Evolutionary conservation across 2,888 invertebrate species (phyloP), one percentile per base, ranked within the genome.

Genomic region (Blera fallax): DNA sequence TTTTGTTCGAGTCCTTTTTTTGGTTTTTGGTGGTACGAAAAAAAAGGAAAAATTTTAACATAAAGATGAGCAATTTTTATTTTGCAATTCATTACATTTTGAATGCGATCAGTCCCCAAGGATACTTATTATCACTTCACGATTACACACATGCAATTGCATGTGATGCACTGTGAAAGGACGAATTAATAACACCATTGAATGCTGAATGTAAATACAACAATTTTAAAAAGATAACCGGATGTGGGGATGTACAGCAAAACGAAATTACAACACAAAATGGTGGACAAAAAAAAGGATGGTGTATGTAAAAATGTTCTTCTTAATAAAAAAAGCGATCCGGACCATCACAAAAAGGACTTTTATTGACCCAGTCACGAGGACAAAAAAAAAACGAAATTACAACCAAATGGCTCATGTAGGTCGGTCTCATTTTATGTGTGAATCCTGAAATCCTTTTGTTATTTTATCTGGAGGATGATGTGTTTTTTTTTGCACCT

Each of bases 321-420:
- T 62, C 34, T 72, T 69, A 76, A 81, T 56, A 81, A 81, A 74
- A 78, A 79, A 37, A 7, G 34, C 45, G 32, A 62, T 54, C 43
- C 27, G 67, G 60, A 48, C 54, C 64, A 79, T 73, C 43, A 69
- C 48, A 58, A 84, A 79, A 76, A 64, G 74, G 64, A 80, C 74
- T 80, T 84, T 84, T 84, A 84, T 84, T 84, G 84, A 84, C 84
- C 84, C 80, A 84, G 84, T 84, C 84, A 80, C 69, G 18, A 52
- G 64, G 70, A 67, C 18, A 37, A 37, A 52, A 43, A 37, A 32
- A 21, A 18, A 50, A 72, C 37, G 56, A 21, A 16, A 32, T 8
- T 32, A 32, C 10, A 34, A 11, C 34, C 52, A 64, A 77, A 50
- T 56, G 70, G 64, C 64, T 77, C 54, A 56, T 80, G 79, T 79